Percentiles rank a stretch among this genome's conserved stretches.
phyloP scores from a whole-genome alignment of 2,113 vertebrate genomes.

The Leucoraja erinaceus region DNA sequence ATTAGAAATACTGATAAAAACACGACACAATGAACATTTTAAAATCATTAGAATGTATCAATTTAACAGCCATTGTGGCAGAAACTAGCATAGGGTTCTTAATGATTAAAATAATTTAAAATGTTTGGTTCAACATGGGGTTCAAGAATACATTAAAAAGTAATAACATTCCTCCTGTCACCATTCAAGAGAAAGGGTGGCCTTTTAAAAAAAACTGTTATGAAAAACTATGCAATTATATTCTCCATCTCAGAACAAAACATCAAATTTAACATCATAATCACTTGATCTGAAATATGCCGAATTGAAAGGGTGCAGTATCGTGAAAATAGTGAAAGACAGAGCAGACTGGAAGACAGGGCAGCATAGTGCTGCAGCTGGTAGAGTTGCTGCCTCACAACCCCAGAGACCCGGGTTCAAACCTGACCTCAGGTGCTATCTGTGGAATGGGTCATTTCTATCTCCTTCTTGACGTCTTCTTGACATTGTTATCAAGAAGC shows the following conservation, averaged over 20 bases:
- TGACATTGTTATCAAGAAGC: neutral
- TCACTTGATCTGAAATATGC: neutral
- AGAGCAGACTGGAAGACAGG: neutral
- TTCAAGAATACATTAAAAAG: neutral
- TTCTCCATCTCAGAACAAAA: neutral
- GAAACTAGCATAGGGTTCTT: neutral
- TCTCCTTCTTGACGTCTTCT: neutral
- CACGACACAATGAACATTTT: neutral
- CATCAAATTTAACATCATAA: neutral
- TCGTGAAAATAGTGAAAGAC: neutral
- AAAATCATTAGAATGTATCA: neutral
- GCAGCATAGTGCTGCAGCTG: too few relatives aligned
- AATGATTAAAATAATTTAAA: neutral
- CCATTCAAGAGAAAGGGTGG: neutral
- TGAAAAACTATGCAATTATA: neutral
- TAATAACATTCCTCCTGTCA: neutral
- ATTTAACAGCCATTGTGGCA: neutral
- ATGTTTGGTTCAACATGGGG: neutral
- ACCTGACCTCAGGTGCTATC: too few relatives aligned
- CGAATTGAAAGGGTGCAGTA: too few relatives aligned
- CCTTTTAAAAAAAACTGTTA: neutral
- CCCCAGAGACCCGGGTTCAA: too few relatives aligned
- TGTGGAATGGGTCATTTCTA: neutral
- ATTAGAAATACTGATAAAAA: neutral
- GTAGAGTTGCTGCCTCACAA: too few relatives aligned